phyloP scores from a whole-genome alignment of 2,888 invertebrate genomes.

The Cremastinae sp. region DNA sequence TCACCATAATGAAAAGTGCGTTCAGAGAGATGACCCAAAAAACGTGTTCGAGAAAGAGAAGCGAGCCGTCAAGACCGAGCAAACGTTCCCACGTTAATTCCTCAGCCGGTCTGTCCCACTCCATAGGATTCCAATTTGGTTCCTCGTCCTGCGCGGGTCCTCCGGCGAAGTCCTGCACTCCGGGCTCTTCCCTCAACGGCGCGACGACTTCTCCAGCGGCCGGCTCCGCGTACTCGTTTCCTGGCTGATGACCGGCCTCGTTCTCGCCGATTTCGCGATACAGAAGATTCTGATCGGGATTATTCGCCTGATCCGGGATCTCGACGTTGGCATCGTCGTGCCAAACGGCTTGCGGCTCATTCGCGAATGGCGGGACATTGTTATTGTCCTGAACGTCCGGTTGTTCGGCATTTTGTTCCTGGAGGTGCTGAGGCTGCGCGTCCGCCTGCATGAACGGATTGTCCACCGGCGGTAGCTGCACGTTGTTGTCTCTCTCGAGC shows the following conservation, averaged over 20 bases:
- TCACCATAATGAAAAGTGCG: conserved; percentile 93
- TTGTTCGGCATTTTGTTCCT: conserved; percentile 68
- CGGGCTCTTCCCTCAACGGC: conserved; percentile 70
- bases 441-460: conserved; percentile 81
- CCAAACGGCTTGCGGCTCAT: conserved; percentile 74
- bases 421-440: conserved; percentile 64
- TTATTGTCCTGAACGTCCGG: conserved; percentile 77
- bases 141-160: conserved; percentile 86
- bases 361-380: conserved; percentile 78
- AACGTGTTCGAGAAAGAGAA: conserved; percentile 98
- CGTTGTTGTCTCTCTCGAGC: conserved; percentile 88
- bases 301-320: conserved; percentile 43
- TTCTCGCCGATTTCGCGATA: conserved; percentile 63
- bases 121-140: conserved; percentile 98
- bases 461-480: conserved; percentile 80
- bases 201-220: conserved; percentile 63
- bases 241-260: conserved; percentile 72
- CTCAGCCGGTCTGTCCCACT: conserved; percentile 98
- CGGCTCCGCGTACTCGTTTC: conserved; percentile 80
- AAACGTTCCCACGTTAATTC: conserved; percentile 99
- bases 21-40: conserved; percentile 99
- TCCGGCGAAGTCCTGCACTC: conserved; percentile 82
- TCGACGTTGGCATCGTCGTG: conserved; percentile 73
- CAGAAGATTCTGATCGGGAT: conserved; percentile 53
- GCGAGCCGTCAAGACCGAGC: conserved; percentile 96